Evolutionary conservation across 2,888 invertebrate genomes (phyloP).

Genomic region (Diogma glabrata): DNA sequence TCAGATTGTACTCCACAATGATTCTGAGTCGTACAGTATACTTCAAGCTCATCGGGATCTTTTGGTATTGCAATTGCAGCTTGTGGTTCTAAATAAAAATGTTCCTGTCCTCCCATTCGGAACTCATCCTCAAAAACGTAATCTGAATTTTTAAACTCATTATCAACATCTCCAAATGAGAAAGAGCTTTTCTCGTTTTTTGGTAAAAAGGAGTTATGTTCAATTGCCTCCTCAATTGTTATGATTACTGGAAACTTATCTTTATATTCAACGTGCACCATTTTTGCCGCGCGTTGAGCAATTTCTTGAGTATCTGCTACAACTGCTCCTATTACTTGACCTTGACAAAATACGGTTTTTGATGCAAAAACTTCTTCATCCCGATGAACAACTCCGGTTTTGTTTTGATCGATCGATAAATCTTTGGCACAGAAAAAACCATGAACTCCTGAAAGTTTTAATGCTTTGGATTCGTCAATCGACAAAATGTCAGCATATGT

Average conservation of each 20-base stretch:
- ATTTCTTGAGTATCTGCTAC: conserved; percentile 64
- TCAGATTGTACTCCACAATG: conserved; percentile 62
- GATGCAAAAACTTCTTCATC: conserved; percentile 80
- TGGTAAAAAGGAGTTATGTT: conserved; percentile 56
- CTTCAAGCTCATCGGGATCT: conserved; percentile 74
- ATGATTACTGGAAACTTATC: conserved; percentile 67
- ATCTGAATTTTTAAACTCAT: conserved; percentile 52
- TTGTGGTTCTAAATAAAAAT: conserved; percentile 91
- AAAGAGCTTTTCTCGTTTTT: conserved; percentile 42
- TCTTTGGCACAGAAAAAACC: conserved; percentile 71
- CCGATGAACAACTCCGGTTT: conserved; percentile 57
- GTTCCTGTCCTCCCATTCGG: conserved; percentile 85
- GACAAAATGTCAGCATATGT: conserved; percentile 69
- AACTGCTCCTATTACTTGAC: conserved; percentile 73
- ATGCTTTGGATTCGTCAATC: conserved; percentile 62
- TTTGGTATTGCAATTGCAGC: conserved; percentile 58
- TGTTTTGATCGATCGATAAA: conserved; percentile 52
- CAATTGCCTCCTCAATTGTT: conserved; percentile 82
- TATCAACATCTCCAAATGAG: conserved; percentile 52
- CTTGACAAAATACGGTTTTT: conserved; percentile 62
- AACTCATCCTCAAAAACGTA: conserved; percentile 68
- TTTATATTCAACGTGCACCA: conserved; percentile 72
- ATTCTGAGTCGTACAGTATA: conserved; percentile 76
- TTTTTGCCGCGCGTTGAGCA: conserved; percentile 72
- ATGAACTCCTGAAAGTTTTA: conserved; percentile 67